Evolutionary conservation across 2,113 vertebrate species (phyloP), one percentile per base, ranked within the genome.

Genomic region (Lepus timidus): DNA sequence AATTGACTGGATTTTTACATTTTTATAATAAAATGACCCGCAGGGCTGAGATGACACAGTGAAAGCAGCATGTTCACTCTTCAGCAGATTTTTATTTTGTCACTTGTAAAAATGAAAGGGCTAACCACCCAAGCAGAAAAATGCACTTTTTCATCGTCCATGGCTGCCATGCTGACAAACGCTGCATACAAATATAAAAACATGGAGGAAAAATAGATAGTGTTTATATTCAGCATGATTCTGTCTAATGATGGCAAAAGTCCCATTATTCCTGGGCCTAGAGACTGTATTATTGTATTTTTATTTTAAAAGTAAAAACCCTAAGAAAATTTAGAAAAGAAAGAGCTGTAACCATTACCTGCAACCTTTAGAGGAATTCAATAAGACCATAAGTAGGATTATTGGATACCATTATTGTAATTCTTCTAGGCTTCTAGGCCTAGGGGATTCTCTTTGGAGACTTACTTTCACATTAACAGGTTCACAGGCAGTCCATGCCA

Each of bases 1-100:
- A 99, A 99, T 98, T 99, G 99, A 99, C 98, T 99, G 98, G 98
- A 99, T 99, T 99, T 99, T 99, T 99, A 99, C 98, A 99, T 99
- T 99, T 99, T 99, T 99, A 99, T 99, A 99, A 99, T 99, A 99
- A 99, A 99, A 98, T 99, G 99, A 99, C 98, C 98, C 33, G 98
- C 98, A 98, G 98, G 98, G 98, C 98, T 98, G 97, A 98, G 98
- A 99, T 99, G 99, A 98, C 98, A 99, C 99, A 99, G 98, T 98
- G 98, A 98, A 98, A 98, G 98, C 98, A 98, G 98, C 98, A 98
- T 99, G 98, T 98, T 98, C 98, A 98, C 98, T 99, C 98, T 99
- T 98, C 98, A 98, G 98, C 98, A 98, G 98, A 98, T 98, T 98
- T 98, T 98, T 98, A 98, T 99, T 98, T 99, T 99, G 98, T 99